Evolutionary conservation across 2,888 invertebrate genomes (phyloP).

Genomic region (Pantelozetes paolii): DNA sequence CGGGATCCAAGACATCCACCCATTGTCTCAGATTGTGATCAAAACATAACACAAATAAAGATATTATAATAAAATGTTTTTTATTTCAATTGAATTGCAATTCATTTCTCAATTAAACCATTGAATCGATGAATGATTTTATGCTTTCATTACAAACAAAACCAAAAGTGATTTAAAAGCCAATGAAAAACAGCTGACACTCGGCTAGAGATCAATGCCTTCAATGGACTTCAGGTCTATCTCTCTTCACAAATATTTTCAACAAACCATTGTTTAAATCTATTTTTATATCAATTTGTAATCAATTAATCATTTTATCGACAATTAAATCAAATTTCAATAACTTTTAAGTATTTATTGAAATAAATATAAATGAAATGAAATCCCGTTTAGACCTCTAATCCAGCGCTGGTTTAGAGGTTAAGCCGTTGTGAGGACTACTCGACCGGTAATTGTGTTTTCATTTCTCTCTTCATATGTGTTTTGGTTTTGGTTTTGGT

Average conservation of each 20-base stretch:
- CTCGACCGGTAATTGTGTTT: no score
- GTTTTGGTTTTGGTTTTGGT: no score
- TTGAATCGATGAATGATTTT: not conserved
- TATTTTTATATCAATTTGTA: no score
- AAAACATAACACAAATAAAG: conserved; percentile 9
- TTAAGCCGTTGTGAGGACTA: no score
- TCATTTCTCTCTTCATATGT: no score
- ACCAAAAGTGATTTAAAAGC: not conserved
- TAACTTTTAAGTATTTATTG: not conserved
- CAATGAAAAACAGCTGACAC: conserved; percentile 26
- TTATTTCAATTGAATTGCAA: conserved; percentile 17
- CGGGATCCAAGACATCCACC: conserved; percentile 47
- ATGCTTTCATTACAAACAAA: not conserved
- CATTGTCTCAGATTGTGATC: conserved; percentile 42
- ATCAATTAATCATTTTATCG: no score
- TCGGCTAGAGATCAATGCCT: conserved; percentile 9
- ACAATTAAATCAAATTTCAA: not conserved
- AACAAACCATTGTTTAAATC: no score
- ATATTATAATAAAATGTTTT: conserved; percentile 10
- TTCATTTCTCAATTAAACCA: conserved; percentile 7
- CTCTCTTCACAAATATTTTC: no score
- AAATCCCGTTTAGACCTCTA: not conserved
- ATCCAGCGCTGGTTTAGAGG: no score
- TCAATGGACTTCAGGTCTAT: not conserved
- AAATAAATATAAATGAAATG: no score